A percentile compares a stretch with the other conserved stretches of the same genome.
Evolutionary conservation across 1,140 invertebrate genomes (phyloP).

Genomic region (Sminthurides bifidus): DNA sequence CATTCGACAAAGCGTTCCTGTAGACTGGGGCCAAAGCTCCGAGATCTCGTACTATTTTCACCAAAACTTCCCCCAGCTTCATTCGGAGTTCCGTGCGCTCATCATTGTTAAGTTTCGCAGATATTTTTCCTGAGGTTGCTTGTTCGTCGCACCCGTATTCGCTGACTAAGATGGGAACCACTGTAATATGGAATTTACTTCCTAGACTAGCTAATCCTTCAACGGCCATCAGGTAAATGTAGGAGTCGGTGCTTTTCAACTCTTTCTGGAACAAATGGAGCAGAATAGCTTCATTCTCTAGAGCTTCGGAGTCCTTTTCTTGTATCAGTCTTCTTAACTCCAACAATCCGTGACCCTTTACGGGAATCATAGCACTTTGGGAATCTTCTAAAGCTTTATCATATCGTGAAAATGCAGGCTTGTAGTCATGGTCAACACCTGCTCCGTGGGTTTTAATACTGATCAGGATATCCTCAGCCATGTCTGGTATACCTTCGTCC

Average conservation of each 20-base stretch:
- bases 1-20: constrained; percentile 56
- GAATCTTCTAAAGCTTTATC: constrained; percentile 54
- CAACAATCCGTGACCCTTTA: constrained; percentile 65
- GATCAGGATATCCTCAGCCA: constrained; percentile 21
- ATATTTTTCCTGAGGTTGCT: neutral
- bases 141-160: constrained; percentile 13
- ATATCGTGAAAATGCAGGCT: constrained; percentile 36
- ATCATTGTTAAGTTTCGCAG: constrained; percentile 33
- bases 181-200: constrained; percentile 10
- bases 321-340: constrained; percentile 58
- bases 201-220: constrained; percentile 56
- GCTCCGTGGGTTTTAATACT: constrained; percentile 20
- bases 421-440: neutral
- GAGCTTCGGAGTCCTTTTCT: constrained; percentile 47
- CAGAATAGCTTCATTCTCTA: constrained; percentile 52
- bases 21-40: constrained; percentile 61
- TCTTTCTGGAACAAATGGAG: constrained; percentile 60
- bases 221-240: constrained; percentile 66
- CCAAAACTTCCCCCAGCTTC: constrained; percentile 71
- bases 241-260: constrained; percentile 66
- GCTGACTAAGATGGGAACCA: constrained; percentile 11
- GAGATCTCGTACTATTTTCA: constrained; percentile 56
- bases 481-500: constrained; percentile 2
- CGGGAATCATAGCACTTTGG: constrained; percentile 59
- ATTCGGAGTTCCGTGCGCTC: constrained; percentile 49